Evolutionary conservation across 2,888 invertebrate species (phyloP).

Genomic region (Auanema freiburgensis): DNA sequence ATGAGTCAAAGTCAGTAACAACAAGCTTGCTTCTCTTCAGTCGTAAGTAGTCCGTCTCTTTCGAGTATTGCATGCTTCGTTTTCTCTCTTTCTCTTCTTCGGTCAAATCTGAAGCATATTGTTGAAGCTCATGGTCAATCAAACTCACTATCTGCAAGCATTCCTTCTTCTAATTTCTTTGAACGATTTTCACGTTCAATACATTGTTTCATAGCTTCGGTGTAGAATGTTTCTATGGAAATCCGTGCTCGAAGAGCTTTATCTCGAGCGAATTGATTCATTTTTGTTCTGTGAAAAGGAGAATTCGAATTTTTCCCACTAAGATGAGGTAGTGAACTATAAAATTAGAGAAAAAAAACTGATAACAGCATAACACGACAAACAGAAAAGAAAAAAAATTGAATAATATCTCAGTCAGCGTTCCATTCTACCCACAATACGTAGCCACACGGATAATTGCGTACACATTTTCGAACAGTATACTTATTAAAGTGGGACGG

Average conservation of each 20-base stretch:
- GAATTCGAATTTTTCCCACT: too few species aligned
- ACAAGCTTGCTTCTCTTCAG: constrained; percentile 78
- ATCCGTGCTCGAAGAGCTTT: constrained; percentile 84
- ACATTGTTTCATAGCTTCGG: constrained; percentile 86
- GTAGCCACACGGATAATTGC: too few species aligned
- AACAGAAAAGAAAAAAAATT: too few species aligned
- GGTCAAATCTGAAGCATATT: constrained; percentile 75
- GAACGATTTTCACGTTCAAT: constrained; percentile 86
- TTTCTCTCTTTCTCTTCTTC: constrained; percentile 79
- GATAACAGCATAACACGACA: too few species aligned
- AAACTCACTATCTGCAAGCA: constrained; percentile 85
- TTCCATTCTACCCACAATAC: too few species aligned
- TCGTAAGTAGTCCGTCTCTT: constrained; percentile 96
- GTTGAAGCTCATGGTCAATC: too few species aligned
- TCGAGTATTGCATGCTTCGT: constrained; percentile 91
- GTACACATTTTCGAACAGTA: too few species aligned
- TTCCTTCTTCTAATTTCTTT: constrained; percentile 81
- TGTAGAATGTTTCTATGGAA: constrained; percentile 97
- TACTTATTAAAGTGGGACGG: too few species aligned
- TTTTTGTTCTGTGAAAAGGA: too few species aligned
- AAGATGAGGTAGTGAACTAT: too few species aligned
- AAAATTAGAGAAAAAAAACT: too few species aligned
- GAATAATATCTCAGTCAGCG: too few species aligned
- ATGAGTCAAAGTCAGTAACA: constrained; percentile 95
- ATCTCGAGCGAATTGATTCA: constrained; percentile 18